Evolutionary conservation across 2,113 vertebrate species (phyloP), one percentile per base, ranked within the genome.

Genomic region (Spheniscus mendiculus): DNA sequence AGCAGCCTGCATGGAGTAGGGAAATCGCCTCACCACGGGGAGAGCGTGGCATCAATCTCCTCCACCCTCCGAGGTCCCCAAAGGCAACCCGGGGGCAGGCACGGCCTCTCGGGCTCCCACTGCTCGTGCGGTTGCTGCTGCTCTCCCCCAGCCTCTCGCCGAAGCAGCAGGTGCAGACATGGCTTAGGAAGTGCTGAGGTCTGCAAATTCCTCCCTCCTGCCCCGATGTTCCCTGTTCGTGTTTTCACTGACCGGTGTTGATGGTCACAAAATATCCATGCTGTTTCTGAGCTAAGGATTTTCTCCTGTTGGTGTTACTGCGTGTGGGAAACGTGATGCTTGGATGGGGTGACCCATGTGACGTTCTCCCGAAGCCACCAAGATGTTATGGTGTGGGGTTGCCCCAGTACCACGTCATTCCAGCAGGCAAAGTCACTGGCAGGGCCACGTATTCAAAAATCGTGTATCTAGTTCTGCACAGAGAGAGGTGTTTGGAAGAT

Each of bases 351-450:
- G 3, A 44, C 14, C n/a, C 18, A 5, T 5, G 36, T 1, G 1
- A 6, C 1, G 2, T 13, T 56, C 23, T 53, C 45, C 30, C 0
- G 1, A 70, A 81, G 69, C 20, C 72, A 63, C 53, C 0, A 0
- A 73, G 69, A 15, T 63, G 10, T 42, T 66, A 19, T 0, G 10
- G 25, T 20, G 9, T 44, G 49, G 15, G 29, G 21, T 53, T 71
- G 53, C 19, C 42, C 17, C 42, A 61, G 36, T 8, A 55, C 3
- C 23, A 11, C 0, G 1, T 21, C 4, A 6, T 61, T 74, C 49
- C 32, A 61, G 27, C 27, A 72, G 7, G 19, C 11, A 77, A 84
- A 81, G 59, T 40, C 18, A 20, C 61, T 56, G 44, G 26, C 15
- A 56, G 53, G 53, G 9, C 26, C 53, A 45, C 0, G 2, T 71